Percentiles rank a stretch among this genome's conserved stretches.
These are phyloP conservation scores for Brachionus asplanchnoidis DNA, from an alignment of 1,140 invertebrate genomes.

Conservation along the genomic window DNA sequence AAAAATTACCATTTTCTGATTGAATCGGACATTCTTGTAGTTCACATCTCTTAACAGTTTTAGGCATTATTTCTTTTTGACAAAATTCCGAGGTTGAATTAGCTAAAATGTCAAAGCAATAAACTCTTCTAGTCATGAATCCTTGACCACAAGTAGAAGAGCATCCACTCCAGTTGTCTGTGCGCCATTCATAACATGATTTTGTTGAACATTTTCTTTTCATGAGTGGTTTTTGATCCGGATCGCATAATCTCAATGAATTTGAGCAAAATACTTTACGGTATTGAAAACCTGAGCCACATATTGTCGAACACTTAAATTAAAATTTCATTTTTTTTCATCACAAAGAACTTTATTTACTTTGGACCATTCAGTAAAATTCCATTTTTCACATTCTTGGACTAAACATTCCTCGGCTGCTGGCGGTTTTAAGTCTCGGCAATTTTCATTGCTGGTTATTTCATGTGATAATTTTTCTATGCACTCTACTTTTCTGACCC, in stretches of 20 bases:
- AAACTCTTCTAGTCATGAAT: background rate
- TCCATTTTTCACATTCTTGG: conserved; percentile 17
- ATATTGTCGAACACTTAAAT: background rate
- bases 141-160: conserved; percentile 30
- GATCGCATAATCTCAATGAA: background rate
- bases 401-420: background rate
- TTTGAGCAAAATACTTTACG: conserved; percentile 23
- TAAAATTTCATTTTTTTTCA: background rate
- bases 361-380: background rate
- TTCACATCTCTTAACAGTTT: background rate
- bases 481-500: background rate
- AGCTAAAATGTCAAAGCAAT: background rate
- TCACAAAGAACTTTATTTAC: background rate
- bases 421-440: background rate
- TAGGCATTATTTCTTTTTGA: background rate
- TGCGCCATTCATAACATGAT: background rate
- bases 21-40: background rate
- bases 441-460: background rate
- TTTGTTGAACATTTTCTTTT: background rate
- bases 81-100: conserved; percentile 19
- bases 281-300: background rate
- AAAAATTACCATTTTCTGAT: background rate
- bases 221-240: background rate
- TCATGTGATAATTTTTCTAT: background rate
- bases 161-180: background rate